phyloP scores from a whole-genome alignment of 2,113 vertebrate species.

The Engraulis encrasicolus region DNA sequence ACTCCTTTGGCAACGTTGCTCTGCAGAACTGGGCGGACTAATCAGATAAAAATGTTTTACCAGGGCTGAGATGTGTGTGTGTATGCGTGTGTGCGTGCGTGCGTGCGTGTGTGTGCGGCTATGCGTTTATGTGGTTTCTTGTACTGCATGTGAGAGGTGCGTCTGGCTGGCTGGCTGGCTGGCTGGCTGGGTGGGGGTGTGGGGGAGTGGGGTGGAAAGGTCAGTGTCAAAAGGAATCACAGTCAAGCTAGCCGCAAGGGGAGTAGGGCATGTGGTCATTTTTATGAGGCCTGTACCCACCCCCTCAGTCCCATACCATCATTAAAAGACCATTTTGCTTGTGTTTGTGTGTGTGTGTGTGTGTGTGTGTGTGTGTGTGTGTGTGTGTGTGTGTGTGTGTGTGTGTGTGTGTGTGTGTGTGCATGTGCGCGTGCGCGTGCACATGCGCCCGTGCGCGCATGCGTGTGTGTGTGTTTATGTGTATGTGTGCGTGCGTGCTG shows the following conservation, averaged over 20 bases:
- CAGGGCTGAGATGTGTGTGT: background rate
- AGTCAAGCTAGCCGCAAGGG: conserved; percentile 15
- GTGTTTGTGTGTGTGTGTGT: background rate
- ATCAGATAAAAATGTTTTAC: background rate
- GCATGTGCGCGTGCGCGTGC: background rate
- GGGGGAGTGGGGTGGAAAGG: background rate
- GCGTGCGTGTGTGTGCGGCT: too few species aligned
- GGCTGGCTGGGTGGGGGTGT: too few species aligned
- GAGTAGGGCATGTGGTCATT: conserved; percentile 20
- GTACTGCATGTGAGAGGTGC: too few species aligned
- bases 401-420: background rate
- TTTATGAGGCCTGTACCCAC: conserved; percentile 8
- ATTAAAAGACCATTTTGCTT: conserved; percentile 17
- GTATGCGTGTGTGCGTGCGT: too few species aligned
- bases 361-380: background rate
- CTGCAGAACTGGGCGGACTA: background rate
- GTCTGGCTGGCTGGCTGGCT: too few species aligned
- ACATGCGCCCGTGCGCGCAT: background rate
- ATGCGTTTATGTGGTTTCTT: too few species aligned
- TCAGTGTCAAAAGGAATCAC: conserved; percentile 32
- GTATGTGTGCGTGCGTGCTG: background rate
- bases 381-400: background rate
- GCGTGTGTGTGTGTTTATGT: background rate
- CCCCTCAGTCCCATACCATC: background rate
- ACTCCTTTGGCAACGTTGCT: background rate